phyloP scores from a whole-genome alignment of 2,888 invertebrate genomes.

The Congeria kusceri region DNA sequence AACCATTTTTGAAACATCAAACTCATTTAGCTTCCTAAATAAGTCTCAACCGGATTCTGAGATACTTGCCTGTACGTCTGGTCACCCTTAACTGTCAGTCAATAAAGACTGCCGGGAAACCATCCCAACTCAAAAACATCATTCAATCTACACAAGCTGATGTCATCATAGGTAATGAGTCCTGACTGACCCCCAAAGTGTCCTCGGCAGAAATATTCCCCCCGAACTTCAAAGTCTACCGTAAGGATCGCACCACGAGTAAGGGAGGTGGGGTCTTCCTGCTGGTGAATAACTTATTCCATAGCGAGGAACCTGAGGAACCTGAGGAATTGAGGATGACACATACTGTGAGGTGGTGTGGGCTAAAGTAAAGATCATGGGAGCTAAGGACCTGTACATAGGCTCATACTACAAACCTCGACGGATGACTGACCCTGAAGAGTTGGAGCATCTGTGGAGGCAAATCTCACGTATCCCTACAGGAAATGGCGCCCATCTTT shows the following conservation, averaged over 20 bases:
- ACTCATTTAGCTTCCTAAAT: constrained; percentile 17
- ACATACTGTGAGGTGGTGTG: too few relatives aligned
- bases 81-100: constrained; percentile 35
- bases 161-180: constrained; percentile 32
- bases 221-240: constrained; percentile 27
- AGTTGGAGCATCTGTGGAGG: too few relatives aligned
- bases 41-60: constrained; percentile 13
- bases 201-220: constrained; percentile 35
- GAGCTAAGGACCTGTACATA: too few relatives aligned
- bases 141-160: too few relatives aligned
- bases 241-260: constrained; percentile 17
- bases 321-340: too few relatives aligned
- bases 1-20: constrained; percentile 18
- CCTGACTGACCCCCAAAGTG: constrained; percentile 17
- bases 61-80: constrained; percentile 13
- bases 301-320: too few relatives aligned
- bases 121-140: constrained; percentile 18
- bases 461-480: too few relatives aligned
- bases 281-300: too few relatives aligned
- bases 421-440: too few relatives aligned
- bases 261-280: constrained; percentile 28
- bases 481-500: too few relatives aligned
- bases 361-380: too few relatives aligned
- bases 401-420: too few relatives aligned
- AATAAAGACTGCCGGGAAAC: constrained; percentile 16